These are phyloP conservation scores for Euclidia mi DNA, from an alignment of 2,888 invertebrate species.

Conservation along the genomic window DNA sequence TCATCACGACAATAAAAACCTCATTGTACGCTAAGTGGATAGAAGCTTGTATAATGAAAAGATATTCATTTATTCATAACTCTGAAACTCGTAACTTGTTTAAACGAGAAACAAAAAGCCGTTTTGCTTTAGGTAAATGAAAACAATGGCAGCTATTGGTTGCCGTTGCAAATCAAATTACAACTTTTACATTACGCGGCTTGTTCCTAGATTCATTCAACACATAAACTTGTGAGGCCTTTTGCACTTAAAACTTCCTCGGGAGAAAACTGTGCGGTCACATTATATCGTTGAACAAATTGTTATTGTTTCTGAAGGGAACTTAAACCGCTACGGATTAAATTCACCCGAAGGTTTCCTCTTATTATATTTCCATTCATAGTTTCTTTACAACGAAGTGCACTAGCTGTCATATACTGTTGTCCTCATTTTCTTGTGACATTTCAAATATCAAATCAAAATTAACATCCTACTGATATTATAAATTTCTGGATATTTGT, in stretches of 20 bases:
- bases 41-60: slow-evolving; percentile 60
- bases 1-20: slow-evolving; percentile 47
- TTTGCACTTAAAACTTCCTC: slow-evolving; percentile 82
- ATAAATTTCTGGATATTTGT: too few species aligned
- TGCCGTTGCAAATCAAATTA: slow-evolving; percentile 80
- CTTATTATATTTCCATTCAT: too few species aligned
- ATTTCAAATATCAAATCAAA: too few species aligned
- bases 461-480: too few species aligned
- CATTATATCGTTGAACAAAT: slow-evolving; percentile 79
- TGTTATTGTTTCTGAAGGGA: slow-evolving; percentile 82
- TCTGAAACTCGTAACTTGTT: slow-evolving; percentile 66
- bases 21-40: slow-evolving; percentile 39
- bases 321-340: slow-evolving; percentile 75
- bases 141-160: slow-evolving; percentile 74
- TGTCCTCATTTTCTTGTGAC: too few species aligned
- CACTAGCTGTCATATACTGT: too few species aligned
- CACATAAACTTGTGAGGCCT: slow-evolving; percentile 82
- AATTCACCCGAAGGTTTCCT: slow-evolving; percentile 69
- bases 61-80: slow-evolving; percentile 70
- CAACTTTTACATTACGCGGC: slow-evolving; percentile 80
- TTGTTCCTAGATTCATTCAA: slow-evolving; percentile 77
- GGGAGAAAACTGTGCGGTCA: slow-evolving; percentile 73
- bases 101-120: slow-evolving; percentile 69
- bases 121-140: slow-evolving; percentile 68
- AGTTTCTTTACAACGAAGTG: too few species aligned